These are phyloP conservation scores for Lepidostoma basale DNA, from an alignment of 1,140 invertebrate genomes.

Conservation along the genomic window DNA sequence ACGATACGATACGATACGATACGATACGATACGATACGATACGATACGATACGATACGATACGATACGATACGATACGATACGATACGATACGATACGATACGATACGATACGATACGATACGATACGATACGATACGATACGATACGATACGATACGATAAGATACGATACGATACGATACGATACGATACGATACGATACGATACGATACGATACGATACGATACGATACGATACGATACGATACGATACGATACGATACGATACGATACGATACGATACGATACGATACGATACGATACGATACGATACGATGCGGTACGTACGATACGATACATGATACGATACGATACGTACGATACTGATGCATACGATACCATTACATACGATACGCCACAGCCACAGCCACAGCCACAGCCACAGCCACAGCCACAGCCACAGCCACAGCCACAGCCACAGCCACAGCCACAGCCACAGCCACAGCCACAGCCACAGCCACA, in stretches of 20 bases:
- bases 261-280: not conserved
- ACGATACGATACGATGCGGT: not conserved
- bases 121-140: slow-evolving; percentile 27
- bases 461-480: not conserved
- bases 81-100: slow-evolving; percentile 31
- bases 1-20: slow-evolving; percentile 38
- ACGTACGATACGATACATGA: not conserved
- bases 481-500: not conserved
- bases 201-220: not conserved
- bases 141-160: slow-evolving; percentile 29
- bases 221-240: not conserved
- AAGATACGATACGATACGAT: slow-evolving; percentile 11
- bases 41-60: slow-evolving; percentile 30
- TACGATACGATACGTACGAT: not conserved
- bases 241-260: not conserved
- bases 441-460: not conserved
- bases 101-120: slow-evolving; percentile 38
- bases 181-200: slow-evolving; percentile 13
- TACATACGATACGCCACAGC: no score
- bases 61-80: slow-evolving; percentile 34
- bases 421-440: not conserved
- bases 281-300: not conserved
- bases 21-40: slow-evolving; percentile 38
- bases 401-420: not conserved
- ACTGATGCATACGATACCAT: not conserved